phyloP scores from a whole-genome alignment of 2,113 vertebrate genomes.

The Austrofundulus limnaeus region DNA sequence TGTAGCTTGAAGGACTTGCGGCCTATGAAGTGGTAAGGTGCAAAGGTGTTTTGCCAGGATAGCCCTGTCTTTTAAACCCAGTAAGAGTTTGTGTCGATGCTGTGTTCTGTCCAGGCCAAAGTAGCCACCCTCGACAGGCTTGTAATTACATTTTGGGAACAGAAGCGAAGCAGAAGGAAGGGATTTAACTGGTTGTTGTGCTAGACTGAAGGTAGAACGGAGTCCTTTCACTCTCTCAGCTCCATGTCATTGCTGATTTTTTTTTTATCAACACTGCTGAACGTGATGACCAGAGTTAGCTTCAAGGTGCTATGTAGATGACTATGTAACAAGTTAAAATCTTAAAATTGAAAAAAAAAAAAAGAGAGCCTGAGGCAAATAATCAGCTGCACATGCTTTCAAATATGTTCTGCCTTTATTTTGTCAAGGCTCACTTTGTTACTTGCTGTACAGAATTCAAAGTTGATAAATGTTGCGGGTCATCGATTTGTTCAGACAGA shows the following conservation, averaged over 20 bases:
- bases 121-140: slow-evolving; percentile 57
- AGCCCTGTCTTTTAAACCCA: slow-evolving; percentile 37
- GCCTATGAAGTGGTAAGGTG: slow-evolving; percentile 54
- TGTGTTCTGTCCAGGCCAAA: slow-evolving; percentile 52
- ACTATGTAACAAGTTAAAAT: too few species aligned
- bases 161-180: slow-evolving; percentile 61
- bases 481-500: not conserved
- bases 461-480: not conserved
- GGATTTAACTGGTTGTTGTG: slow-evolving; percentile 67
- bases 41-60: slow-evolving; percentile 34
- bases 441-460: not conserved
- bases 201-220: slow-evolving; percentile 40
- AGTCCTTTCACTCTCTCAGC: slow-evolving; percentile 38
- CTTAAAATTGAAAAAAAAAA: too few species aligned
- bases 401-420: not conserved
- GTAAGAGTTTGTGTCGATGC: slow-evolving; percentile 47
- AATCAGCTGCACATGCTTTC: not conserved
- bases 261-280: slow-evolving; percentile 30
- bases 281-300: slow-evolving; percentile 23
- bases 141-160: slow-evolving; percentile 75
- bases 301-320: slow-evolving; percentile 23
- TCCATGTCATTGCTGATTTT: slow-evolving; percentile 55
- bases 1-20: slow-evolving; percentile 25
- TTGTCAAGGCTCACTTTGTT: not conserved
- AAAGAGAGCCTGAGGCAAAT: not conserved